Evolutionary conservation across 2,113 vertebrate species (phyloP), one percentile per base, ranked within the genome.

Genomic region (Promerops cafer): DNA sequence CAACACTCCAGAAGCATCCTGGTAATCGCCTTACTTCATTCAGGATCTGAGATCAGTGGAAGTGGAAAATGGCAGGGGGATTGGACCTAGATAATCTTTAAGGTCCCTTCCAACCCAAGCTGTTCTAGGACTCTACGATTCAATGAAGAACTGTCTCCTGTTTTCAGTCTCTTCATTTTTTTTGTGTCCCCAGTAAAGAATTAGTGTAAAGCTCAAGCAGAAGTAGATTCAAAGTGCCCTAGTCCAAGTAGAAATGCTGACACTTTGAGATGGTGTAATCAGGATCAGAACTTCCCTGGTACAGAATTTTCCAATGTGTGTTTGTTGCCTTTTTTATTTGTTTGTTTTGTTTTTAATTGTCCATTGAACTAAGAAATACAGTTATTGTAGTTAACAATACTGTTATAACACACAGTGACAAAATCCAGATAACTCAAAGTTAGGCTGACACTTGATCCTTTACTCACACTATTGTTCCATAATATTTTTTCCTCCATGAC

Each of bases 401-500:
- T 87, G 86, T 79, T 96, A 53, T 54, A 96, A 75, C 88, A 87
- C 42, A 70, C 53, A 64, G 92, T 96, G 94, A 96, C 94, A 97
- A 93, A 96, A 96, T 83, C 94, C 94, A 97, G 94, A 94, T 93
- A 94, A 89, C 94, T 95, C 0, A 1, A 95, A 95, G 77, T 68
- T 95, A 83, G 82, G 40, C 94, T 95, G 94, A 96, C 85, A 94
- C 94, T 94, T 96, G 96, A 97, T 97, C 92, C 88, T 97, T 95
- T 96, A 93, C 90, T 97, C 96, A 89, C 91, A 61, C 88, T 96
- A 96, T 96, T 97, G 96, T 96, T 97, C 94, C 94, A 95, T 94
- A 96, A 93, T 97, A 96, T 95, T 96, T 97, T 96, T 97, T 94
- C 94, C 96, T 96, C 90, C 96, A 95, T 97, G 96, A 96, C 93